phyloP scores from a whole-genome alignment of 2,888 invertebrate species.

The Chymomyza amoena region DNA sequence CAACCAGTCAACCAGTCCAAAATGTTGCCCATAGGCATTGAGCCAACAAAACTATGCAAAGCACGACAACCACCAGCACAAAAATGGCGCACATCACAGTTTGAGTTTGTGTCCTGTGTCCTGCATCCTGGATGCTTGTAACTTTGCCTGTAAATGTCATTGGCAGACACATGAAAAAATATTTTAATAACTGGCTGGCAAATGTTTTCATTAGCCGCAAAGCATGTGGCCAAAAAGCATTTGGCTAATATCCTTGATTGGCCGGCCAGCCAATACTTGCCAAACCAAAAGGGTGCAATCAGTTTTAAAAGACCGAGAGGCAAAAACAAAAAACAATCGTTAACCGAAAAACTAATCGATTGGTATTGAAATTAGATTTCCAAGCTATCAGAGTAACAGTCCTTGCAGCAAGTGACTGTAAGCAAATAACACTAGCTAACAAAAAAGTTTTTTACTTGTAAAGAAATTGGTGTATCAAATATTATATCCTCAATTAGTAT shows the following conservation, averaged over 20 bases:
- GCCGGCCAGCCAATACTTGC: background rate
- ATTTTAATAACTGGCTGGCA: constrained; percentile 61
- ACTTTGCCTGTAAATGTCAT: constrained; percentile 53
- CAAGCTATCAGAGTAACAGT: too few relatives aligned
- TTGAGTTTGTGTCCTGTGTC: constrained; percentile 6
- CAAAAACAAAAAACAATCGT: background rate
- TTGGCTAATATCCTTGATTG: background rate
- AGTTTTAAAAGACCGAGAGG: background rate
- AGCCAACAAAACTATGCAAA: constrained; percentile 13
- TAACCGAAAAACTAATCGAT: constrained; percentile 1
- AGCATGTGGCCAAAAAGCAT: constrained; percentile 28
- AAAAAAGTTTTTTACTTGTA: too few relatives aligned
- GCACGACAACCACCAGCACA: constrained; percentile 12
- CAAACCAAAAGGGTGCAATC: background rate
- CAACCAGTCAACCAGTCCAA: constrained; percentile 26
- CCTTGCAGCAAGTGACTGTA: too few relatives aligned
- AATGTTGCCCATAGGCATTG: constrained; percentile 25
- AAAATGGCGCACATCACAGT: constrained; percentile 36
- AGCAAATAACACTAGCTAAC: too few relatives aligned
- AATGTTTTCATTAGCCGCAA: constrained; percentile 64
- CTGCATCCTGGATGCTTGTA: constrained; percentile 32
- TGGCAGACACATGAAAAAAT: constrained; percentile 51
- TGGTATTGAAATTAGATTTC: background rate
- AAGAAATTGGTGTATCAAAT: too few relatives aligned
- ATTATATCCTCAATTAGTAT: too few relatives aligned